A percentile compares a stretch with the other conserved stretches of the same genome.
These are phyloP conservation scores for Nymphicus hollandicus DNA, from an alignment of 2,113 vertebrate genomes.

Conservation along the genomic window DNA sequence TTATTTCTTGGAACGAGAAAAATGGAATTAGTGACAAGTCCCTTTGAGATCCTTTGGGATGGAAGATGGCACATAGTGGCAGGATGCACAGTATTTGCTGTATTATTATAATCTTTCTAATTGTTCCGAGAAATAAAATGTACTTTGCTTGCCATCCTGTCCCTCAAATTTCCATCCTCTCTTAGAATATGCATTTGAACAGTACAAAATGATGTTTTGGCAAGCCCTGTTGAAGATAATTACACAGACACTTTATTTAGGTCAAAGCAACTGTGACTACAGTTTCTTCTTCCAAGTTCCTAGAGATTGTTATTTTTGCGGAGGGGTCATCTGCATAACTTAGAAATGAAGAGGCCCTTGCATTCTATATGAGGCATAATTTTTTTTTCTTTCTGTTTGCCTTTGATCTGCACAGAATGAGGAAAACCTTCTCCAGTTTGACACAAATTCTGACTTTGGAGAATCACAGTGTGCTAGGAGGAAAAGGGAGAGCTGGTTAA, in stretches of 20 bases:
- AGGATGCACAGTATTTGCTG: conserved; percentile 59
- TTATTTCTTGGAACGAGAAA: conserved; percentile 57
- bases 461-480: background rate
- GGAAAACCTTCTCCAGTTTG: background rate
- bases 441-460: background rate
- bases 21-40: conserved; percentile 60
- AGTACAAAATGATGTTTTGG: conserved; percentile 67
- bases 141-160: conserved; percentile 45
- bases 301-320: conserved; percentile 33
- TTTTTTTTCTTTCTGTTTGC: background rate
- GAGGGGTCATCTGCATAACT: conserved; percentile 45
- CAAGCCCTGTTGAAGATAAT: conserved; percentile 34
- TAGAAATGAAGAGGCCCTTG: conserved; percentile 7
- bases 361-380: conserved; percentile 10
- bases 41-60: conserved; percentile 57
- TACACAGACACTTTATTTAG: conserved; percentile 54
- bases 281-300: conserved; percentile 55
- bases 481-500: background rate
- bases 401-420: conserved; percentile 14
- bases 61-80: conserved; percentile 58
- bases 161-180: conserved; percentile 17
- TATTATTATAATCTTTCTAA: conserved; percentile 62
- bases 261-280: conserved; percentile 43
- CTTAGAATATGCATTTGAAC: conserved; percentile 58
- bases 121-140: conserved; percentile 23